These are phyloP conservation scores for Leptonema lineaticorne DNA, from an alignment of 1,140 invertebrate species.

Conservation along the genomic window DNA sequence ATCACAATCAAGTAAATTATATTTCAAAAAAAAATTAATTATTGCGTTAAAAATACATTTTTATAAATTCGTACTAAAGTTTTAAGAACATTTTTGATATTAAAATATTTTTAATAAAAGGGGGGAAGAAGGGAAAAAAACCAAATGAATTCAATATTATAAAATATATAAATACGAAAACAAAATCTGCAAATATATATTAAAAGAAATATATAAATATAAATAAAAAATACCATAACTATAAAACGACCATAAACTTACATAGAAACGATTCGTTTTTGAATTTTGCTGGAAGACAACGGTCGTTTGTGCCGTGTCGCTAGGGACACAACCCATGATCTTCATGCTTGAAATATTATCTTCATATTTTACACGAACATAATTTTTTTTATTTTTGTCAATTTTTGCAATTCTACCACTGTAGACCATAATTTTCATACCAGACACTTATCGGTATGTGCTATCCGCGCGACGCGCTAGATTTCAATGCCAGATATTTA, in stretches of 20 bases:
- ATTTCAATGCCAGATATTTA: neutral
- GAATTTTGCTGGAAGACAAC: neutral
- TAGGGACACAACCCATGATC: constrained; percentile 19
- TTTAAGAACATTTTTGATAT: too few relatives aligned
- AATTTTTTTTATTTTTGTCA: neutral
- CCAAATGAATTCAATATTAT: too few relatives aligned
- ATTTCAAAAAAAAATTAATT: too few relatives aligned
- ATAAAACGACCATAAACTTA: too few relatives aligned
- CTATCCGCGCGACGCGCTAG: neutral
- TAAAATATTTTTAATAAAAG: too few relatives aligned
- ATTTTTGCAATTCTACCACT: neutral
- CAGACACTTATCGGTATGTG: neutral
- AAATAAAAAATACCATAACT: too few relatives aligned
- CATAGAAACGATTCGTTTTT: neutral
- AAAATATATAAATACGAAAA: neutral
- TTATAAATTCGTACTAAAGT: too few relatives aligned
- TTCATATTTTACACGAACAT: neutral
- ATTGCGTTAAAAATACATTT: too few relatives aligned
- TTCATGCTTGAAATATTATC: constrained; percentile 4
- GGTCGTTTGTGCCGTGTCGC: constrained; percentile 3
- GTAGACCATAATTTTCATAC: neutral
- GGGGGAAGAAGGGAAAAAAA: too few relatives aligned
- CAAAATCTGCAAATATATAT: neutral
- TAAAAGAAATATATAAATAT: too few relatives aligned
- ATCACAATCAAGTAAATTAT: too few relatives aligned